A percentile compares a stretch with the other conserved stretches of the same genome.
Evolutionary conservation across 2,888 invertebrate species (phyloP).

Genomic region (Rotaria socialis): DNA sequence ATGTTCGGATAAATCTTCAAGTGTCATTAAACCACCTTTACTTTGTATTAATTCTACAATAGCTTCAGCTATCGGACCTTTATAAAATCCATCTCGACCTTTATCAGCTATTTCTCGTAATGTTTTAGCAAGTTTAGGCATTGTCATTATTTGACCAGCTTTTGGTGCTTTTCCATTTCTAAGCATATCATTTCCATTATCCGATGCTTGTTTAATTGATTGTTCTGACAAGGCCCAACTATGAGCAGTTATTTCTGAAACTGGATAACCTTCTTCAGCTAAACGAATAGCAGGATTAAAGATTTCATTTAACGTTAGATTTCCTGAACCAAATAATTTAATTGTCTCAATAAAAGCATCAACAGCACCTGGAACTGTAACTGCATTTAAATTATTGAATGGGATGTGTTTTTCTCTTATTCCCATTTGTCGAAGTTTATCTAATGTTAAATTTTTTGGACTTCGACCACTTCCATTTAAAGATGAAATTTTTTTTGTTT

Average conservation of each 20-base stretch:
- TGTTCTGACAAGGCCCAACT: background rate
- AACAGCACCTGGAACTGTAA: too few species aligned
- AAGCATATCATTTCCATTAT: constrained; percentile 55
- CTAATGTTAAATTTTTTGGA: too few species aligned
- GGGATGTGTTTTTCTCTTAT: too few species aligned
- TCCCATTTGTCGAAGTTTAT: too few species aligned
- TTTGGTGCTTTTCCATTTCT: constrained; percentile 54
- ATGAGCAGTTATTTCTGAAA: constrained; percentile 45
- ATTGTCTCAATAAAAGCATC: constrained; percentile 53
- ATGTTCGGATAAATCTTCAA: constrained; percentile 54
- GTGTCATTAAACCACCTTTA: constrained; percentile 54
- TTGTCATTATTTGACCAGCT: constrained; percentile 56
- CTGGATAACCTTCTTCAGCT: constrained; percentile 56
- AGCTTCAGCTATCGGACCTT: constrained; percentile 53
- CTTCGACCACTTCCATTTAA: too few species aligned
- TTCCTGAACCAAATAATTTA: constrained; percentile 54
- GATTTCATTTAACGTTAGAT: constrained; percentile 53
- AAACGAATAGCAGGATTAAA: constrained; percentile 53
- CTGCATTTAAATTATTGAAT: too few species aligned
- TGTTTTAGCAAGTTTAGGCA: constrained; percentile 52
- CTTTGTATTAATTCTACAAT: constrained; percentile 52
- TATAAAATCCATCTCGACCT: constrained; percentile 55
- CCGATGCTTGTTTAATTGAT: constrained; percentile 49
- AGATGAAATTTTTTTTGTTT: too few species aligned
- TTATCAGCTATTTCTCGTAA: constrained; percentile 51